Percentiles rank a stretch among this genome's conserved stretches.
Evolutionary conservation across 2,113 vertebrate genomes (phyloP).

Genomic region (Pedionomus torquatus): DNA sequence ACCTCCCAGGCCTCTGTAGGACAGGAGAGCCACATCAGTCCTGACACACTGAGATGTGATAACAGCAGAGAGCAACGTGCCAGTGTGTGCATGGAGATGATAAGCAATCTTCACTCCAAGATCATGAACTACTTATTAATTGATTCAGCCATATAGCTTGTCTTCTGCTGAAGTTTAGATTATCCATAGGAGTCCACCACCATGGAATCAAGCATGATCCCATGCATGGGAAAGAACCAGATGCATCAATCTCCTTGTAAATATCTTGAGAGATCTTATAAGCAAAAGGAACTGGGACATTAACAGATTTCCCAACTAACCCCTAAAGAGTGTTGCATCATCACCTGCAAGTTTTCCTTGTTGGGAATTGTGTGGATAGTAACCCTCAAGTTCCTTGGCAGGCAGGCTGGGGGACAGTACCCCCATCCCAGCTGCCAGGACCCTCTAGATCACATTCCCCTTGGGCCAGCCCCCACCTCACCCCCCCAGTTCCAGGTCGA

Average conservation of each 20-base stretch:
- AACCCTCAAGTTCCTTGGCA: fast-evolving
- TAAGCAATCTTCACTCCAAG: background rate
- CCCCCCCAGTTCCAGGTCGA: fast-evolving
- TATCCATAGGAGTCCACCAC: background rate
- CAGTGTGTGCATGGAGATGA: fast-evolving
- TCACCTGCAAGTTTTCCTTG: background rate
- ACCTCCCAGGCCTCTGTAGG: background rate
- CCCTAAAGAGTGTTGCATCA: background rate
- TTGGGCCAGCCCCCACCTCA: background rate
- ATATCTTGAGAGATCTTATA: background rate
- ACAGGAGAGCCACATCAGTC: background rate
- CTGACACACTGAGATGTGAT: background rate
- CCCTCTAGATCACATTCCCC: background rate
- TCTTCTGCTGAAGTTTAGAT: background rate
- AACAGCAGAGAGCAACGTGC: background rate
- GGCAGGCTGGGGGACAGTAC: background rate
- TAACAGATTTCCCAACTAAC: background rate
- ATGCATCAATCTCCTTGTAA: background rate
- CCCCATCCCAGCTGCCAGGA: background rate
- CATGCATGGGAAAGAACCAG: background rate
- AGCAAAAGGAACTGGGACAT: background rate
- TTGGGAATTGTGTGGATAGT: background rate
- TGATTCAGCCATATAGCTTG: background rate
- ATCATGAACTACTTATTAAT: background rate
- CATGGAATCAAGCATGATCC: background rate